These are phyloP conservation scores for Stichopus chloronotus DNA, from an alignment of 35 echinoderm and acorn worm genomes.

Conservation along the genomic window DNA sequence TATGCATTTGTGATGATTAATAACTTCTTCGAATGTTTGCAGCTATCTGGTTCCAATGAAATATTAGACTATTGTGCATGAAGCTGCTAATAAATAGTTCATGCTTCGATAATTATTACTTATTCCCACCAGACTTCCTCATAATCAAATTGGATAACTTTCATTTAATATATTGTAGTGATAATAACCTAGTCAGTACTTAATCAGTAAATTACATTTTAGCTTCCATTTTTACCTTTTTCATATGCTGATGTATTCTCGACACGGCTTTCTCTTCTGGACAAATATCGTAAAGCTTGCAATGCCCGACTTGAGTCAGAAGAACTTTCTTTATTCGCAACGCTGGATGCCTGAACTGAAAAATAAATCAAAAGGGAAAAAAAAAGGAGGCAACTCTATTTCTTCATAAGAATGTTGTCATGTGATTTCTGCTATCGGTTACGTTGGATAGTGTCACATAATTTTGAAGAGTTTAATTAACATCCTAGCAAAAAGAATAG, in stretches of 20 bases:
- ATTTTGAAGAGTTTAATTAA: background rate
- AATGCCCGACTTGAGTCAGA: background rate
- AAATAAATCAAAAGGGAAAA: background rate
- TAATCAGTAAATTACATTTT: background rate
- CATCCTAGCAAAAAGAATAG: background rate
- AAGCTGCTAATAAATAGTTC: too few species aligned
- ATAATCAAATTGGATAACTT: too few species aligned
- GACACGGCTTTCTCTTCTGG: background rate
- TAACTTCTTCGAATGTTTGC: background rate
- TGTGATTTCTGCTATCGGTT: background rate
- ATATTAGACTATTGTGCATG: background rate
- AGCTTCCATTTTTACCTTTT: background rate
- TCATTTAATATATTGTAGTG: too few species aligned
- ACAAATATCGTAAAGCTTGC: slow-evolving; percentile 43
- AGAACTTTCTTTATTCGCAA: slow-evolving; percentile 13
- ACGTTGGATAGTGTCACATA: background rate
- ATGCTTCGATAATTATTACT: too few species aligned
- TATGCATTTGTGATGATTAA: too few species aligned
- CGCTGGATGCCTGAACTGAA: slow-evolving; percentile 36
- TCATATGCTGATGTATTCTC: background rate
- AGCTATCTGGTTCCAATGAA: background rate
- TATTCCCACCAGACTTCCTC: too few species aligned
- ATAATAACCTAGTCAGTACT: background rate
- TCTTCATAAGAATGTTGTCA: background rate
- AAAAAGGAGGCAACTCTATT: background rate